Evolutionary conservation across 2,113 vertebrate species (phyloP), one percentile per base, ranked within the genome.

Genomic region (Rhinoderma darwinii): DNA sequence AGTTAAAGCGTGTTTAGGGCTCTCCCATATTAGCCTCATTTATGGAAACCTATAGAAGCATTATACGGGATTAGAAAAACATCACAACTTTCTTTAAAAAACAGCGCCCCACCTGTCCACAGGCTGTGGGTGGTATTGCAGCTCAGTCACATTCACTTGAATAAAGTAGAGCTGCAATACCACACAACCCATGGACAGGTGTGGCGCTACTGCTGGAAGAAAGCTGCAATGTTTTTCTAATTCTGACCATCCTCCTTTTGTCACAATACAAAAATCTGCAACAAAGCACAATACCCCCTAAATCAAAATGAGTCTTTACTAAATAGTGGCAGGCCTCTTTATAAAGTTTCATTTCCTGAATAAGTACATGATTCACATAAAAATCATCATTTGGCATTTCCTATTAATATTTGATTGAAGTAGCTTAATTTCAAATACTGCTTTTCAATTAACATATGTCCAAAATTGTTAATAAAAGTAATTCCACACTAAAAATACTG

Each of bases 381-480:
- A 37, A 39, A 63, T 1, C n/a, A 63, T 25, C 14, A 63, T 44
- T 75, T 63, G 86, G 68, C 79, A 87, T 87, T 27, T 54, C n/a
- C 18, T n/a, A 61, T 41, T 66, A 50, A 86, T 75, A 59, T 25
- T 20, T 82, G 51, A 79, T 73, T 82, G 70, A 75, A 74, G 30
- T 20, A 43, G n/a, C 59, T 82, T 44, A 8, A 82, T 63, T 32
- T 56, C n/a, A 68, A 86, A 86, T 80, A 86, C 77, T 80, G 77
- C 35, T 61, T 82, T 82, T 59, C 41, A 87, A 87, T 80, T 59
- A 74, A 35, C 27, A 43, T 20, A 82, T 61, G 18, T 63, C 68
- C 68, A 75, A 81, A 73, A 74, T 73, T 82, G 86, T 87, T 87
- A 87, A 87, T 87, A 82, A 43, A n/a, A 87, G 78, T 87, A 87